phyloP scores from a whole-genome alignment of 2,888 invertebrate genomes.

The Aphelenchoides bicaudatus region DNA sequence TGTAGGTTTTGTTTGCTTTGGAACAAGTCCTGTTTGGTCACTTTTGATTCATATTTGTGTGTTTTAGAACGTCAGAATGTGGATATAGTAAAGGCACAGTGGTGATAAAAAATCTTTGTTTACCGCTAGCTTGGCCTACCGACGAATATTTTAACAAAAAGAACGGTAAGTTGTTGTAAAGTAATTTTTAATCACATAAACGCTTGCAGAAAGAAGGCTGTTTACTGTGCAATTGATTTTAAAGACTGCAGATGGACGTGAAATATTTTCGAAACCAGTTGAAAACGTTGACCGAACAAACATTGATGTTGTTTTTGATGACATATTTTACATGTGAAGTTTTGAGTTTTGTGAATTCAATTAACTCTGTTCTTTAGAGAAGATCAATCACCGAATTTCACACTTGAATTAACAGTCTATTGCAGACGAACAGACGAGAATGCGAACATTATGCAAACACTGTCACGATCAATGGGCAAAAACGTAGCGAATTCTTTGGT shows the following conservation, averaged over 20 bases:
- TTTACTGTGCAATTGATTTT: constrained; percentile 28
- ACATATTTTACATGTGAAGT: constrained; percentile 31
- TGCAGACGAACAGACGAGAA: constrained; percentile 29
- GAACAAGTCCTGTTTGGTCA: neutral
- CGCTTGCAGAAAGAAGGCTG: constrained; percentile 26
- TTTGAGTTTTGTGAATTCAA: neutral
- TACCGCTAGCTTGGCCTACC: constrained; percentile 37
- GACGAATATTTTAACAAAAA: constrained; percentile 34
- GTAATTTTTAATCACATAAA: neutral
- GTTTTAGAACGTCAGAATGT: constrained; percentile 17
- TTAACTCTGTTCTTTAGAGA: constrained; percentile 19
- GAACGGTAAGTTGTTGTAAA: constrained; percentile 29
- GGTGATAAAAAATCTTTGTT: constrained; percentile 29
- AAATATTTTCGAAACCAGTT: constrained; percentile 28
- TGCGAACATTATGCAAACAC: constrained; percentile 28
- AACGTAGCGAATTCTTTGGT: constrained; percentile 30
- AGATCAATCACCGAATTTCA: constrained; percentile 30
- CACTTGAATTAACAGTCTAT: constrained; percentile 25
- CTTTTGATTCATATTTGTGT: neutral
- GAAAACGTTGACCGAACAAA: constrained; percentile 29
- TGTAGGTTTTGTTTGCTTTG: constrained; percentile 1
- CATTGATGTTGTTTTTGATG: constrained; percentile 28
- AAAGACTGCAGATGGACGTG: constrained; percentile 19
- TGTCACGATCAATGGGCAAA: constrained; percentile 32
- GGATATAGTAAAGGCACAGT: constrained; percentile 34